Base-by-base conservation (phyloP, 2,888 invertebrate species). In the Polia nebulosa region DNA sequence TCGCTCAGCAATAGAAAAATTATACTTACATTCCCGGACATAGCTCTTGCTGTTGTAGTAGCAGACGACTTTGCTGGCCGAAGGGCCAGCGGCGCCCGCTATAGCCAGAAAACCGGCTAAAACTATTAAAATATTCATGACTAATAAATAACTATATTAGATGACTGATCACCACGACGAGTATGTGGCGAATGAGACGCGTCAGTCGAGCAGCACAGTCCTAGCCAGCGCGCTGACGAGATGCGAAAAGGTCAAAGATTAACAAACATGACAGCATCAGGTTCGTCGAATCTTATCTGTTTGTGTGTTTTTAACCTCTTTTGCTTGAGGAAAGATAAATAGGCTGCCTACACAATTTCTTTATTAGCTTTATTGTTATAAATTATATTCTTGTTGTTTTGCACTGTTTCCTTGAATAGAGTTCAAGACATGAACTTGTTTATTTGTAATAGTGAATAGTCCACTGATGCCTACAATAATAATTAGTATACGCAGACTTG, bases 41-140 rank as follows among this genome's bases (percentile, higher is more conserved):
- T 96, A 96, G 80, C 97, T 96, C 89, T 96, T 96, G 91, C 97
- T 97, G 91, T 97, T 97, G 93, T 97, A 97, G 90, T 97, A 97
- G 89, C 97, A 97, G 85, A 97, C 93, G 56, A 97, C 96, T 93
- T 97, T 97, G 86, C 91, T 92, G 68, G 96, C 32, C 94, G 90
- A 85, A 8, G 92, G 89, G 34, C 94, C 91, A 69, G 88, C 87
- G 41, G 93, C 90, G n/a, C 90, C 84, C 29, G 89, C 92, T 65
- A 91, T 85, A 79, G 93, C 93, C 78, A 92, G 72, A 6, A 92
- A 81, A 64, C 90, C 92, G 75, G 91, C 90, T 70, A 94, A 77
- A 60, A 88, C 85, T 55, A 92, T 41, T 32, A 93, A 82, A 62
- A 87, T 78, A 87, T 91, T 91, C 94, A 93, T 95, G 78, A 52